These are phyloP conservation scores for Zophobas atratus DNA, from an alignment of 1,140 invertebrate species.

Conservation along the genomic window DNA sequence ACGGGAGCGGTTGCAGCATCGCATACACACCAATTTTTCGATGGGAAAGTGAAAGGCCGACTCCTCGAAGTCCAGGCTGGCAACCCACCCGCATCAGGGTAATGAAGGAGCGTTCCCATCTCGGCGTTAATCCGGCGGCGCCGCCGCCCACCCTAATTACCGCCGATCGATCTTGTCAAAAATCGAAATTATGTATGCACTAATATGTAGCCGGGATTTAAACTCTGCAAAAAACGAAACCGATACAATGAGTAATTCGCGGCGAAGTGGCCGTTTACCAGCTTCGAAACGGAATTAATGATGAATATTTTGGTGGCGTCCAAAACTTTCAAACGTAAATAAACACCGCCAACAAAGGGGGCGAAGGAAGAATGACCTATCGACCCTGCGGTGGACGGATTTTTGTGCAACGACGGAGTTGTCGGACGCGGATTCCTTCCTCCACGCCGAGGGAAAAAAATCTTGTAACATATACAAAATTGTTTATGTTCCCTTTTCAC, in stretches of 20 bases:
- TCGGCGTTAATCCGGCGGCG: conserved; percentile 16
- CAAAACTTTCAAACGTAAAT: conserved; percentile 31
- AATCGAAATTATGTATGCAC: conserved; percentile 3
- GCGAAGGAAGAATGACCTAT: background rate
- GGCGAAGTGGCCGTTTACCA: conserved; percentile 30
- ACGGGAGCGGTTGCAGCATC: conserved; percentile 7
- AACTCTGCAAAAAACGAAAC: conserved; percentile 11
- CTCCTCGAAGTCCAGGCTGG: conserved; percentile 3
- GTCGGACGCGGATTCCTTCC: background rate
- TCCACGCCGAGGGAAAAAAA: conserved; percentile 6
- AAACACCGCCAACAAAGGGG: conserved; percentile 18
- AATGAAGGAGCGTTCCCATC: conserved; percentile 50
- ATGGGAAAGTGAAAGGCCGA: conserved; percentile 32
- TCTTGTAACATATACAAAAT: conserved; percentile 37
- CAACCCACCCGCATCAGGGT: conserved; percentile 40
- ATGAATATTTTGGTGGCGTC: conserved; percentile 38
- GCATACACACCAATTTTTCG: conserved; percentile 8
- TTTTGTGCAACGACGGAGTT: too few relatives aligned
- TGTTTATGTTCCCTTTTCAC: conserved; percentile 43
- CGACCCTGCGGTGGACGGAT: background rate
- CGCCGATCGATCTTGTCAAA: conserved; percentile 9
- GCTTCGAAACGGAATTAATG: conserved; percentile 19
- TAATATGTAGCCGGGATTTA: background rate
- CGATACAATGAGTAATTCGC: conserved; percentile 29
- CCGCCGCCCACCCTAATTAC: conserved; percentile 16